Evolutionary conservation across 2,797 vertebrate species (phyloP).

Genomic region (Diglossa cyanea): DNA sequence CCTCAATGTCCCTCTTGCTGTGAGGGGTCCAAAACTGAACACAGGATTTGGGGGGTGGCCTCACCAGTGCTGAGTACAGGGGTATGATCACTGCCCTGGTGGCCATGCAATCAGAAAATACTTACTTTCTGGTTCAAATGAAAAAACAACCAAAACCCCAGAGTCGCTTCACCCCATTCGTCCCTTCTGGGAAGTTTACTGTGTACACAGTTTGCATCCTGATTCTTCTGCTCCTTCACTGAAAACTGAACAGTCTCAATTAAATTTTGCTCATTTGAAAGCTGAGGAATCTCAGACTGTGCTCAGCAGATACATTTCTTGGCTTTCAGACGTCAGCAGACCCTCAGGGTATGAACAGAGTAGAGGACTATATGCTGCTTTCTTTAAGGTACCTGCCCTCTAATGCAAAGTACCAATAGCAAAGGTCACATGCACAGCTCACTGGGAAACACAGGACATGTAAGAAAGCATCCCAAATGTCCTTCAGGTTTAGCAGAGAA

Average conservation of each 20-base stretch:
- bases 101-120: background rate
- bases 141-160: background rate
- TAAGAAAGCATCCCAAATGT: background rate
- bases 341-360: background rate
- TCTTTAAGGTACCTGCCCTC: background rate
- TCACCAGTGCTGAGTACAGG: background rate
- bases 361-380: background rate
- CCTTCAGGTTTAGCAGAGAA: background rate
- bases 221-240: background rate
- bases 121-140: background rate
- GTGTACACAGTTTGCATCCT: background rate
- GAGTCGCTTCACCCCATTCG: background rate
- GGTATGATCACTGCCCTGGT: background rate
- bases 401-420: background rate
- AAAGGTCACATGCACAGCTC: background rate
- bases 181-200: background rate
- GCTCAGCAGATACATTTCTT: background rate
- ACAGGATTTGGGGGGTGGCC: rapidly evolving
- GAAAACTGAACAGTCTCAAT: background rate
- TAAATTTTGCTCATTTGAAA: background rate
- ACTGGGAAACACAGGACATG: background rate
- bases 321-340: background rate
- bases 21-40: background rate
- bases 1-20: background rate
- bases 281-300: background rate